Conservation (phyloP, 1,140 invertebrate genomes). For the Pogonomyrmex barbatus region DNA sequence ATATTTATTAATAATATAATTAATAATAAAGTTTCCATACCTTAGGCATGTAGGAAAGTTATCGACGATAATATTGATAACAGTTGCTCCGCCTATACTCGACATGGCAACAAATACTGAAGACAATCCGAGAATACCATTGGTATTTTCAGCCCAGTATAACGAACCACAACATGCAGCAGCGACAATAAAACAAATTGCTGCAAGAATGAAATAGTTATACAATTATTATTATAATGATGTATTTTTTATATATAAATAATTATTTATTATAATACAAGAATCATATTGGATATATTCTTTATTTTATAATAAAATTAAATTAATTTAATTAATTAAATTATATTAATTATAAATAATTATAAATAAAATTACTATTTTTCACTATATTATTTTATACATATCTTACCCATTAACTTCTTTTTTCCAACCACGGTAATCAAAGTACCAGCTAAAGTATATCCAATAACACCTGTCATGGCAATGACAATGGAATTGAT, state of each 20-base stretch:
- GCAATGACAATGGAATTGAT: slow-evolving; percentile 84
- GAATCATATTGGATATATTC: too few relatives aligned
- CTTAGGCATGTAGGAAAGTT: slow-evolving; percentile 81
- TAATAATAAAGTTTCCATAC: slow-evolving; percentile 58
- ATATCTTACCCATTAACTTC: slow-evolving; percentile 79
- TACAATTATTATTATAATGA: neutral
- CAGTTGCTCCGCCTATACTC: slow-evolving; percentile 81
- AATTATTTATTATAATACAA: neutral
- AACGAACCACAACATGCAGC: slow-evolving; percentile 78
- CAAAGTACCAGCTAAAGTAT: slow-evolving; percentile 81
- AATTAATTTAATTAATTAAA: neutral
- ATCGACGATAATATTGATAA: slow-evolving; percentile 82
- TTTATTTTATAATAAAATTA: neutral
- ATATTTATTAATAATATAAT: too few relatives aligned
- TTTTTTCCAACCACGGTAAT: slow-evolving; percentile 83
- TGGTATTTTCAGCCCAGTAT: slow-evolving; percentile 79
- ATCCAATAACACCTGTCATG: slow-evolving; percentile 81
- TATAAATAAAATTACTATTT: neutral
- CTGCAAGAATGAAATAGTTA: slow-evolving; percentile 66
- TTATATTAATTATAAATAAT: too few relatives aligned
- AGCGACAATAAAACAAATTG: slow-evolving; percentile 79
- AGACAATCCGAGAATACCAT: slow-evolving; percentile 79
- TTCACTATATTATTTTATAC: neutral
- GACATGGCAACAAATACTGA: slow-evolving; percentile 82
- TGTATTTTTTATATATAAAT: neutral